Base-by-base conservation (phyloP, 2,797 vertebrate genomes). In the Buphagus erythrorhynchus region DNA sequence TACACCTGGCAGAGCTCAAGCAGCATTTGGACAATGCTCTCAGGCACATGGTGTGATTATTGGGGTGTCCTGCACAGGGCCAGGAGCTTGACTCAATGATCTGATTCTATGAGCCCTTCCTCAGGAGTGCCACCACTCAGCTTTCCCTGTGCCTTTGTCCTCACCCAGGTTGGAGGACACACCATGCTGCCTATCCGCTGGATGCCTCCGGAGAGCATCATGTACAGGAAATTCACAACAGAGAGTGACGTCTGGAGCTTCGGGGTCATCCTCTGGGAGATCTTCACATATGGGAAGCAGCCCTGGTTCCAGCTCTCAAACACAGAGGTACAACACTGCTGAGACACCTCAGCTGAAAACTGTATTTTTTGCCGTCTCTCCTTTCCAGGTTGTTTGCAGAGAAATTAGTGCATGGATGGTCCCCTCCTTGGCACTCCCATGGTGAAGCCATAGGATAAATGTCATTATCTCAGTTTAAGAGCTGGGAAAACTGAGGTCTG, bases 241-340 rank as follows among this genome's bases (percentile, higher is more conserved):
- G 99, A 99, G 97, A 99, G 99, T 1, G 99, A 99, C 2, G 99
- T 99, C 75, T 99, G 99, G 99, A 99, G 99, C 98, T 99, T 99
- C 5, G 99, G 99, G 82, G 99, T 99, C 93, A 99, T 99, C 96
- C 98, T 99, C 89, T 99, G 99, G 99, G 99, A 99, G 98, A 99
- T 99, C 97, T 99, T 99, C 97, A 99, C 99, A 3, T 99, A 99
- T 10, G 99, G 99, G 93, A 99, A 99, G 95, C 99, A 99, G 98
- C 99, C 99, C 13, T 99, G 99, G 99, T 99, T 99, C 96, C 99
- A 99, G 97, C 99, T 99, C 83, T 99, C 99, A 68, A 99, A 99
- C 98, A 99, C 99, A 45, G 99, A 99, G 99, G 99, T 99, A 98
- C 52, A 51, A 12, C 54, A 68, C 45, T 58, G 69, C 79, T 91